A percentile compares a stretch with the other conserved stretches of the same genome.
Conservation (phyloP, 2,113 vertebrate genomes). For the Corythoichthys intestinalis region DNA sequence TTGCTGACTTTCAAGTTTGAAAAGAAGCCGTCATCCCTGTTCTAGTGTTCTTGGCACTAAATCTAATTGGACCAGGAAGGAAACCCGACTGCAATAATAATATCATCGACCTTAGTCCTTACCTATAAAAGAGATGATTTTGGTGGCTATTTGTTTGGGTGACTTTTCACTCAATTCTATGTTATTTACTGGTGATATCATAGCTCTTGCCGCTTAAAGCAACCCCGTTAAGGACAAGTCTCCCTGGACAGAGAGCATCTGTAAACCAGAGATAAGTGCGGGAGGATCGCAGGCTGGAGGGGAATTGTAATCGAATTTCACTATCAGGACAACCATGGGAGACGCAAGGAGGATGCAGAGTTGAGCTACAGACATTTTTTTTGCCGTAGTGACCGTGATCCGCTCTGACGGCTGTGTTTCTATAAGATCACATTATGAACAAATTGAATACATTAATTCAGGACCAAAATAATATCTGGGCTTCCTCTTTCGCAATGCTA, state of each 20-base stretch:
- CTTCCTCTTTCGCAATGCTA: not conserved
- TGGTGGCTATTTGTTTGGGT: not conserved
- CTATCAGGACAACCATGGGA: slow-evolving; percentile 47
- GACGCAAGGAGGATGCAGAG: slow-evolving; percentile 25
- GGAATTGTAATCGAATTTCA: slow-evolving; percentile 63
- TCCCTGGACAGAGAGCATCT: slow-evolving; percentile 40
- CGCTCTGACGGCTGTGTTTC: not conserved
- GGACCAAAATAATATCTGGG: slow-evolving; percentile 1
- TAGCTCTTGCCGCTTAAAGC: slow-evolving; percentile 13
- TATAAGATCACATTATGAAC: not conserved
- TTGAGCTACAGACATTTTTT: slow-evolving; percentile 10
- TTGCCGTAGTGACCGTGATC: slow-evolving; percentile 5
- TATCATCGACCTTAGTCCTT: not conserved
- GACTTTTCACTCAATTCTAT: slow-evolving; percentile 32
- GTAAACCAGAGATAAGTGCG: slow-evolving; percentile 60
- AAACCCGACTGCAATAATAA: not conserved
- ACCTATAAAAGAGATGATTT: not conserved
- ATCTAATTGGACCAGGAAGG: slow-evolving; percentile 3
- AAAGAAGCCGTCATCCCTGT: slow-evolving; percentile 46
- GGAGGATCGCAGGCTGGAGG: slow-evolving; percentile 39
- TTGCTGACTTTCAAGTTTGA: slow-evolving; percentile 31
- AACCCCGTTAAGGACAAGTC: slow-evolving; percentile 35
- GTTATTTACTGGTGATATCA: slow-evolving; percentile 17
- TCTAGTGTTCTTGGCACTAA: slow-evolving; percentile 18
- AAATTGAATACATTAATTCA: slow-evolving; percentile 4